phyloP scores from a whole-genome alignment of 1,140 invertebrate species.

The Orius insidiosus region DNA sequence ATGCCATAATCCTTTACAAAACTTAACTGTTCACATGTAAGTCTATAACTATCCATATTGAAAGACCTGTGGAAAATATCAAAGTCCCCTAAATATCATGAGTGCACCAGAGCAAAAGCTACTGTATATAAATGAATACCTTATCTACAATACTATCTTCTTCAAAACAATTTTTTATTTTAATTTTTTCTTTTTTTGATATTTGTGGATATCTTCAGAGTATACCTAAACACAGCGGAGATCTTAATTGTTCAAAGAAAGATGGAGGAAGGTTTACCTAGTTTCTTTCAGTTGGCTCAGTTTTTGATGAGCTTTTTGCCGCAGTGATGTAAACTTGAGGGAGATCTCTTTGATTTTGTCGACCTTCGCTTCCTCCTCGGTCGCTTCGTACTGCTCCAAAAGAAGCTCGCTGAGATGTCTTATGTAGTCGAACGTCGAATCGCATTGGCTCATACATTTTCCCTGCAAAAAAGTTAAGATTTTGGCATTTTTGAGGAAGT shows the following conservation, averaged over 20 bases:
- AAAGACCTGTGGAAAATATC: constrained; percentile 20
- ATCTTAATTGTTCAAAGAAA: not conserved
- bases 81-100: too few species aligned
- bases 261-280: constrained; percentile 30
- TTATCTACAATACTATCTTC: not conserved
- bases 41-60: constrained; percentile 16
- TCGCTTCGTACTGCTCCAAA: constrained; percentile 50
- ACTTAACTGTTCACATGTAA: constrained; percentile 22
- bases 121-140: not conserved
- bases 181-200: not conserved
- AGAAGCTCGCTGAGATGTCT: constrained; percentile 57
- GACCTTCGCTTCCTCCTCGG: constrained; percentile 42
- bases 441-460: constrained; percentile 47
- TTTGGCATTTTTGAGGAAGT: not conserved
- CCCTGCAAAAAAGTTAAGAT: constrained; percentile 26
- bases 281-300: constrained; percentile 54
- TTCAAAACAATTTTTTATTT: constrained; percentile 6
- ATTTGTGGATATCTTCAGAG: constrained; percentile 6
- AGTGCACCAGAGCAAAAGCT: too few species aligned
- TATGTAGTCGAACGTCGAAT: constrained; percentile 56
- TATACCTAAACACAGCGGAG: not conserved
- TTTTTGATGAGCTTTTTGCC: constrained; percentile 48
- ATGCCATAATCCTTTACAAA: too few species aligned
- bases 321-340: constrained; percentile 46
- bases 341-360: constrained; percentile 44